These are phyloP conservation scores for Solenodon paradoxus DNA, from an alignment of 2,113 vertebrate genomes.

Conservation along the genomic window DNA sequence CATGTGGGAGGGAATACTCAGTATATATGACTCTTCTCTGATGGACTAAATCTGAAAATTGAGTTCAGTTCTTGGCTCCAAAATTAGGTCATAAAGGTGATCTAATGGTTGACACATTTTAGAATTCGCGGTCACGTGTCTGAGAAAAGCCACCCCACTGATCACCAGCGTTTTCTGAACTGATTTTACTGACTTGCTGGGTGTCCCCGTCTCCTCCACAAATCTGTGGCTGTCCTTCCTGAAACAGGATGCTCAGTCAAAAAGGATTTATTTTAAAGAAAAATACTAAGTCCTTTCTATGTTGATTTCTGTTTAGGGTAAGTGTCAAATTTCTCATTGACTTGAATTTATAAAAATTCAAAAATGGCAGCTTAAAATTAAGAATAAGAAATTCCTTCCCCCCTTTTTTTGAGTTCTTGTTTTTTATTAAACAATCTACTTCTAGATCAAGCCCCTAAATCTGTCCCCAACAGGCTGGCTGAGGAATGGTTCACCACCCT, in stretches of 20 bases:
- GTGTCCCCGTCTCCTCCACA: constrained; percentile 29
- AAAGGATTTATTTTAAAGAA: neutral
- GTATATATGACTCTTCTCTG: neutral
- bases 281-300: neutral
- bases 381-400: neutral
- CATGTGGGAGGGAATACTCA: neutral
- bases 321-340: neutral
- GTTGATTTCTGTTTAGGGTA: neutral
- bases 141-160: constrained; percentile 55
- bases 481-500: neutral
- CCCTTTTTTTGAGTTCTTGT: neutral
- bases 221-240: neutral
- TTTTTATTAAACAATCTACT: neutral
- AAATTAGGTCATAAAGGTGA: constrained; percentile 67
- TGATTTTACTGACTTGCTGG: neutral
- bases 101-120: constrained; percentile 57
- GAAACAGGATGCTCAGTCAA: neutral
- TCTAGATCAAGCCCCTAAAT: neutral
- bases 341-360: neutral
- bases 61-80: constrained; percentile 8
- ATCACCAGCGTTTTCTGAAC: constrained; percentile 40
- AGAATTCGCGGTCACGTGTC: constrained; percentile 62
- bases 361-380: neutral
- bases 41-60: constrained; percentile 26
- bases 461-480: neutral